Evolutionary conservation across 1,140 invertebrate genomes (phyloP), one percentile per base, ranked within the genome.

Genomic region (Leptinotarsa lineolata): DNA sequence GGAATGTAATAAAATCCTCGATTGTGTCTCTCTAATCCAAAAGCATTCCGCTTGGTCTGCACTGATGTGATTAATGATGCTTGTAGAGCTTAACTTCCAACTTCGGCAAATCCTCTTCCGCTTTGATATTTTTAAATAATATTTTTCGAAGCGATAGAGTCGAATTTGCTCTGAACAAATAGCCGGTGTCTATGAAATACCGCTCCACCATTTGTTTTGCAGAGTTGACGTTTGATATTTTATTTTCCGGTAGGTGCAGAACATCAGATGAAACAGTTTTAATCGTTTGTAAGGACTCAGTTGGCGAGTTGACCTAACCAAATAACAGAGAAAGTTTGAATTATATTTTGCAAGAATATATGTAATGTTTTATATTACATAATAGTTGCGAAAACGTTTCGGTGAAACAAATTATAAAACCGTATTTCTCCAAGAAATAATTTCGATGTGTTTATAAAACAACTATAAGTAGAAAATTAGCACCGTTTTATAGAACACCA

Each of bases 11-110:
- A 73, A 76, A 76, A 76, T 70, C 67, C 66, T 76, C 74, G 74
- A 76, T 72, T 69, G 67, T 70, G 74, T 76, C 65, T 44, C 69
- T 73, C 71, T 76, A 76, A 76, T 76, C 74, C 74, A 69, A 65
- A 67, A 60, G 71, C 70, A 73, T 76, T 72, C 74, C 66, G 74
- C 74, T 44, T 45, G 68, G 70, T 45, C 74, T 72, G 68, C 68
- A 58, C 59, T 69, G 71, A 66, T 70, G 45, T 76, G 74, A 76
- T 76, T 76, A 76, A 76, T 76, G 74, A 68, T 67, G 67, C 74
- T 73, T 70, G 71, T 60, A 61, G 74, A 72, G 74, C 65, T 76
- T 73, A 72, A 73, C 71, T 76, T 70, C 65, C 70, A 71, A 68
- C 73, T 39, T 71, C 54, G 61, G 70, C 65, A 67, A 76, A 72